Base-by-base conservation (phyloP, 2,113 vertebrate species). In the Centrocercus urophasianus region DNA sequence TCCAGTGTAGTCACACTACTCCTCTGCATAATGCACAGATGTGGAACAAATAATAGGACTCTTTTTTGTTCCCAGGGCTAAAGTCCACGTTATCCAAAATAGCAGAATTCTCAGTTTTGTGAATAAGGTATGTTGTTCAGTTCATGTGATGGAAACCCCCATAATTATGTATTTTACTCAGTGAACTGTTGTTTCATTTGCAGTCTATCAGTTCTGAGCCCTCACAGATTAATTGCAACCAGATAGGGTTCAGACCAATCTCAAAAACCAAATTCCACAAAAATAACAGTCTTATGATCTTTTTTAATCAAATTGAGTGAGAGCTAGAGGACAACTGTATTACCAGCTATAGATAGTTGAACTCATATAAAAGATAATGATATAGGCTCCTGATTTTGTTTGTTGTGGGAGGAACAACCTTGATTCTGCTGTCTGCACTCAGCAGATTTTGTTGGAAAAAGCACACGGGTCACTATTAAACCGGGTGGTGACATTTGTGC, bases 291-390 rank as follows among this genome's bases (percentile, higher is more conserved):
- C 34, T 77, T 63, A 47, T 71, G 27, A 76, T 66, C 30, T 25
- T 86, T 94, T 43, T 76, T 75, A 76, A 86, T 90, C 90, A 90
- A 15, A 92, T 69, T 69, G 24, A 6, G 6, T 34, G n/a, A 88
- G 19, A 83, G 21, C 17, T 88, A 56, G 42, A 71, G 34, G 76
- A 90, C 70, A 81, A 48, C 25, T 81, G 7, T 38, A 38, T 64
- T 79, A 73, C 38, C 43, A 83, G 34, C 2, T 66, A 57, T 16
- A 83, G 56, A 81, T 86, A 90, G 66, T 25, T 27, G n/a, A 88
- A 48, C 5, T 81, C 10, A 30, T 52, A 18, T 43, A 9, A 43
- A 56, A 42, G 91, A 74, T 60, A 90, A 80, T 63, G 8, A 60
- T 66, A 86, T 64, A 61, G 86, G 20, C 25, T 75, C 22, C 47